These are phyloP conservation scores for Mionectes olivaceus DNA, from an alignment of 2,797 vertebrate genomes.

Conservation along the genomic window DNA sequence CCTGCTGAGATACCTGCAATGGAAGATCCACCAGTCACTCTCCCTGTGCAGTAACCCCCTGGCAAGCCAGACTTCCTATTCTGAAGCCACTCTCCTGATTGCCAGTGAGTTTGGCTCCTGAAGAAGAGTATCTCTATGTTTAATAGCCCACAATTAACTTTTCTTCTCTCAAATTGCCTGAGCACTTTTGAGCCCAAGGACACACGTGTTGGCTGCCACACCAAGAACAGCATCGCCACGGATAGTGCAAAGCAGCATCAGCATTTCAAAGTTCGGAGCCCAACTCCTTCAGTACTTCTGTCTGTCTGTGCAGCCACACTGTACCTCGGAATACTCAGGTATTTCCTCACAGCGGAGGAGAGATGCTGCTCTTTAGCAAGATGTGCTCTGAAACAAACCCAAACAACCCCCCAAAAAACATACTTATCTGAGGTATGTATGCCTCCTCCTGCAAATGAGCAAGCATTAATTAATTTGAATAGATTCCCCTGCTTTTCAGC, in stretches of 20 bases:
- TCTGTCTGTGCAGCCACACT: background rate
- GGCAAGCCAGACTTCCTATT: background rate
- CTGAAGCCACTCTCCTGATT: background rate
- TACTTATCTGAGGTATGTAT: no score
- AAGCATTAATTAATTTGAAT: background rate
- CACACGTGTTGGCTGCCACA: background rate
- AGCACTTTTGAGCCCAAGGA: background rate
- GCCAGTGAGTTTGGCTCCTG: background rate
- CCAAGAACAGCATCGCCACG: no score
- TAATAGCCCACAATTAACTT: background rate
- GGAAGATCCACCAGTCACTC: background rate
- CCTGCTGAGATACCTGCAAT: background rate
- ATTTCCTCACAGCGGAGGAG: background rate
- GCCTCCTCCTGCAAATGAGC: background rate
- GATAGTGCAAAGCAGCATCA: background rate
- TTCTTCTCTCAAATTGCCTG: no score
- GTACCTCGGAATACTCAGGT: background rate
- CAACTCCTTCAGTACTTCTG: background rate
- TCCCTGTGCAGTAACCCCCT: rapidly evolving
- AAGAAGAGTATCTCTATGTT: background rate
- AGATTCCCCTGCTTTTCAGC: background rate
- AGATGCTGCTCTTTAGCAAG: background rate
- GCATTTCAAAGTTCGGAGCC: rapidly evolving
- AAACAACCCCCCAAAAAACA: background rate
- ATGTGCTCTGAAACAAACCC: background rate